Base-by-base conservation (phyloP, 2,888 invertebrate species). In the Biston betularia region DNA sequence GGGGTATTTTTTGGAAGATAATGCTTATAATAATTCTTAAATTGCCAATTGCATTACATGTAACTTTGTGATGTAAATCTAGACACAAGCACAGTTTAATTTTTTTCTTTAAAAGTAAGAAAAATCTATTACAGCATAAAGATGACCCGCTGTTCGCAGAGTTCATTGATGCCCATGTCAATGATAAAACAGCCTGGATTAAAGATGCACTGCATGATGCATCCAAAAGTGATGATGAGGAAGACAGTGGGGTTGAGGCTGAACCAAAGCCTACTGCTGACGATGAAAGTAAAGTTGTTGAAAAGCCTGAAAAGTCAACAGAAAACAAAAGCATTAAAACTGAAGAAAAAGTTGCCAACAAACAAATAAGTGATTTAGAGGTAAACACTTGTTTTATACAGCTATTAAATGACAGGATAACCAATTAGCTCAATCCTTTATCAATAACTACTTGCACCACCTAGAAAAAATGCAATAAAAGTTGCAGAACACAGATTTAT, bases 81-180 rank as follows among this genome's bases (percentile, higher is more conserved):
- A 38, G 6, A 1, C 6, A 9, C 6, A 0, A 38, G 42, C 11
- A 42, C 42, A 11, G 42, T 11, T 10, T 38, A 38, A 38, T 0
- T 38, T 38, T 38, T 4, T 38, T 38, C 3, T 24, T 1, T 4
- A 38, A 38, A 38, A 0, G 38, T 38, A 4, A 4, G 0, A 38
- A 38, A 8, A 1, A 38, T 4, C 34, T 11, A 38, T 83, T 91
- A 66, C 82, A 97, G 95, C 96, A 97, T 79, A 97, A 97, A 92
- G 96, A 97, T 89, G 98, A 99, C 92, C 97, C 98, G 35, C 92
- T 97, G 56, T 99, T 99, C 92, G 94, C 95, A 70, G 98, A 99
- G 86, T 99, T 98, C 85, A 94, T 99, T 85, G 96, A 97, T 87
- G 95, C 96, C n/a, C 98, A 98, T 86, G 94, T 96, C 1, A 92